phyloP scores from a whole-genome alignment of 2,888 invertebrate genomes.

The Ditula angustiorana region DNA sequence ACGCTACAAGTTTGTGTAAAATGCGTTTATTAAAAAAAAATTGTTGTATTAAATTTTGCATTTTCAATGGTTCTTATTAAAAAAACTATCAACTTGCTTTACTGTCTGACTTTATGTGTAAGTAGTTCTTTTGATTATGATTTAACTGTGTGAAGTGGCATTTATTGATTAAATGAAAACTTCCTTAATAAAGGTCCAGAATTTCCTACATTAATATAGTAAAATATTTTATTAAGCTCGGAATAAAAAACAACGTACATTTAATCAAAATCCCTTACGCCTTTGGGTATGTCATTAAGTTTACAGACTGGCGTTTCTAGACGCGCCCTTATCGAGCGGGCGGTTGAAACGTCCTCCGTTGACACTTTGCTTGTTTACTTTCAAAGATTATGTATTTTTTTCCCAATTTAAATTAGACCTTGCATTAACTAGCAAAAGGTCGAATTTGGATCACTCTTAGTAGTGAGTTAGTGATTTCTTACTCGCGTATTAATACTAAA shows the following conservation, averaged over 20 bases:
- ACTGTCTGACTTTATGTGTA: no score
- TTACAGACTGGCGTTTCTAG: conserved; percentile 32
- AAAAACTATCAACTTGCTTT: no score
- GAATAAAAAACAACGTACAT: not conserved
- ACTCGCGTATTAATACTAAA: conserved; percentile 42
- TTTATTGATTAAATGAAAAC: no score
- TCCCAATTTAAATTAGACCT: not conserved
- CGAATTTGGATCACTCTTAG: conserved; percentile 38
- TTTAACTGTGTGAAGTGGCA: no score
- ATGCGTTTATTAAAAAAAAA: not conserved
- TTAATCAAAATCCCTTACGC: conserved; percentile 24
- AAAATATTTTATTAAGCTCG: not conserved
- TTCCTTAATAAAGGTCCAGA: no score
- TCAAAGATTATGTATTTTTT: not conserved
- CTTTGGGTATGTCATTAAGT: conserved; percentile 27
- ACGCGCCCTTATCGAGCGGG: conserved; percentile 29
- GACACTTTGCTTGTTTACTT: conserved; percentile 22
- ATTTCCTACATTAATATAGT: not conserved
- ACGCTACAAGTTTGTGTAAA: no score
- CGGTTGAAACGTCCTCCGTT: conserved; percentile 39
- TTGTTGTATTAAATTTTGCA: not conserved
- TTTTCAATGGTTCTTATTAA: no score
- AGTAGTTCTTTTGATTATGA: no score
- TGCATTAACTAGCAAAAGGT: not conserved
- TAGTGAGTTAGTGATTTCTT: conserved; percentile 45